Percentiles rank a stretch among this genome's conserved stretches.
phyloP scores from a whole-genome alignment of 2,888 invertebrate species.

The Agriotes lineatus region DNA sequence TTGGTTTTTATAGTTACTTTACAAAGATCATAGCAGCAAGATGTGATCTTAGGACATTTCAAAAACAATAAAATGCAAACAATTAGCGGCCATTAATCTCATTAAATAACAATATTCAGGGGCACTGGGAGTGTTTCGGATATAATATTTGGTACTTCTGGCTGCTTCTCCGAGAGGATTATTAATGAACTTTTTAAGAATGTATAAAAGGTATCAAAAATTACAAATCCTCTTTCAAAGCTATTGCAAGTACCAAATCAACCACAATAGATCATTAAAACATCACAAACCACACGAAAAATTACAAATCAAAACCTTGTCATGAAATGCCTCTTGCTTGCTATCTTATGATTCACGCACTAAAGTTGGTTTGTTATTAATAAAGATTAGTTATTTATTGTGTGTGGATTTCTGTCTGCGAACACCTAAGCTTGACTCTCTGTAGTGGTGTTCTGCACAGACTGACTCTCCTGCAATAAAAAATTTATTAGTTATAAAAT shows the following conservation, averaged over 20 bases:
- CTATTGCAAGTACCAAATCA: slow-evolving; percentile 42
- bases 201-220: slow-evolving; percentile 43
- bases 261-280: slow-evolving; percentile 27
- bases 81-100: slow-evolving; percentile 13
- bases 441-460: slow-evolving; percentile 72
- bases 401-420: slow-evolving; percentile 48
- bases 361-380: slow-evolving; percentile 62
- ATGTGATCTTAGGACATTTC: slow-evolving; percentile 64
- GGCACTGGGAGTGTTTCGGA: slow-evolving; percentile 1
- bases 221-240: slow-evolving; percentile 34
- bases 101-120: slow-evolving; percentile 23
- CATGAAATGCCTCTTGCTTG: slow-evolving; percentile 67
- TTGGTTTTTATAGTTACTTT: slow-evolving; percentile 64
- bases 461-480: slow-evolving; percentile 72
- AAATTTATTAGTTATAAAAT: no score
- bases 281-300: slow-evolving; percentile 30
- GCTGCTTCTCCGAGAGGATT: slow-evolving; percentile 28
- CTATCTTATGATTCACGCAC: slow-evolving; percentile 65
- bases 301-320: slow-evolving; percentile 33
- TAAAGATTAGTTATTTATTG: slow-evolving; percentile 59
- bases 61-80: slow-evolving; percentile 53
- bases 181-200: slow-evolving; percentile 36
- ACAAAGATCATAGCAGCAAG: slow-evolving; percentile 64
- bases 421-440: slow-evolving; percentile 71
- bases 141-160: slow-evolving; percentile 17